Percentiles rank a stretch among this genome's conserved stretches.
Conservation (phyloP, 2,797 vertebrate genomes). For the Myiotriccus ornatus region DNA sequence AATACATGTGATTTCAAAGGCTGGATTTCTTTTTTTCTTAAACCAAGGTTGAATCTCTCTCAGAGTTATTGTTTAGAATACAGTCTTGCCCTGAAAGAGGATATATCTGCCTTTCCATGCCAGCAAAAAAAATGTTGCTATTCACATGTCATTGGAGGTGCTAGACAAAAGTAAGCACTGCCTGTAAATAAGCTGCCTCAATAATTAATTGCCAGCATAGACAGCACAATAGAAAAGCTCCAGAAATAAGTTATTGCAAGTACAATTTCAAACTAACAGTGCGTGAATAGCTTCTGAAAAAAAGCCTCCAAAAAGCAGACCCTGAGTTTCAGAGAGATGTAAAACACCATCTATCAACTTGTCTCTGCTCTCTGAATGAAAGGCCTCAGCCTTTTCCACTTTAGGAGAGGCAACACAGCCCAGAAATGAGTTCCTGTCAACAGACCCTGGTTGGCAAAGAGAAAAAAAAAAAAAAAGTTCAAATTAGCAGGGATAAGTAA, state of each 20-base stretch:
- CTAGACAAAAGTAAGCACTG: background rate
- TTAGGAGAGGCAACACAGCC: background rate
- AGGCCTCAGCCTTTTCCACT: background rate
- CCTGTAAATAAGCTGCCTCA: conserved; percentile 48
- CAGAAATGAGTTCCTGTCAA: background rate
- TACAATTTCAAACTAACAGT: background rate
- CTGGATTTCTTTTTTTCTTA: background rate
- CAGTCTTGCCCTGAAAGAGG: background rate
- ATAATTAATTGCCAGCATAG: conserved; percentile 42
- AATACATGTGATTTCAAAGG: background rate
- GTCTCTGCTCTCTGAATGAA: background rate
- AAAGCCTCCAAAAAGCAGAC: background rate
- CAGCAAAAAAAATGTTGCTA: conserved; percentile 13
- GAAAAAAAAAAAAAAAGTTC: background rate
- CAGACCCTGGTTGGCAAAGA: background rate
- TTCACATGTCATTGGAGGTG: conserved; percentile 32
- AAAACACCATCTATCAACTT: background rate
- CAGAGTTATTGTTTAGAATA: conserved; percentile 31
- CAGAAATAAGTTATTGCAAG: conserved; percentile 12
- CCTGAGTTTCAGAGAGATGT: background rate
- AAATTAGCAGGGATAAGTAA: background rate
- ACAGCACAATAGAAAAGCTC: background rate
- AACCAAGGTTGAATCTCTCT: background rate
- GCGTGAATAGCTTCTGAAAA: background rate
- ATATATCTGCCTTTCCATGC: background rate